A percentile compares a stretch with the other conserved stretches of the same genome.
Conservation (phyloP, 1,140 invertebrate genomes). For the Monochamus saltuarius region DNA sequence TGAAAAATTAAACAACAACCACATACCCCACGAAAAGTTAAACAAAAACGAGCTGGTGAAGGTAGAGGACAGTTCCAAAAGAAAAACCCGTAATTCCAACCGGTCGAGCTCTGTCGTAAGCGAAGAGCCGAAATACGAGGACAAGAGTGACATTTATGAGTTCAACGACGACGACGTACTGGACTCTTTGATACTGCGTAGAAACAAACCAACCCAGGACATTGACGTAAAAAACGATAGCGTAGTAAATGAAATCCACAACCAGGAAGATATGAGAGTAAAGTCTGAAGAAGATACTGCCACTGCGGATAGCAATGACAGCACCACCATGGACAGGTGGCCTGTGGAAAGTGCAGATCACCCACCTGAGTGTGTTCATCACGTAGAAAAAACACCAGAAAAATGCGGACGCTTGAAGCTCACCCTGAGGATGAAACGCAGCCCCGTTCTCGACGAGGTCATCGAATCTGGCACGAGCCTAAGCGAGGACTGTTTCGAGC, state of each 20-base stretch:
- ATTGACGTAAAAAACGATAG: slow-evolving; percentile 20
- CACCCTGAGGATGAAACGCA: slow-evolving; percentile 81
- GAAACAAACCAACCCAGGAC: slow-evolving; percentile 24
- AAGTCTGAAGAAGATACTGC: slow-evolving; percentile 27
- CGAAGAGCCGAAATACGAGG: slow-evolving; percentile 21
- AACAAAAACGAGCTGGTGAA: background rate
- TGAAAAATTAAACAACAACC: background rate
- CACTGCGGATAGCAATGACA: slow-evolving; percentile 15
- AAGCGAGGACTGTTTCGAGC: slow-evolving; percentile 64
- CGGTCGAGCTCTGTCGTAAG: background rate
- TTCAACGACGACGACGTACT: slow-evolving; percentile 52
- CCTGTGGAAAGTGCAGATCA: background rate
- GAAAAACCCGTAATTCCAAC: slow-evolving; percentile 11
- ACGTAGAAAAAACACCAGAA: slow-evolving; percentile 42
- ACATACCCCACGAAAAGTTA: background rate
- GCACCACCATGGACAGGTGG: slow-evolving; percentile 6
- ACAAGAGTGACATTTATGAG: slow-evolving; percentile 52
- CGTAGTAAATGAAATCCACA: slow-evolving; percentile 8
- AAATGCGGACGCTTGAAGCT: slow-evolving; percentile 68
- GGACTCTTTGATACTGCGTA: slow-evolving; percentile 31
- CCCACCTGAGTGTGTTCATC: slow-evolving; percentile 33
- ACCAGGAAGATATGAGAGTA: slow-evolving; percentile 14
- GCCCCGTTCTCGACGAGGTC: slow-evolving; percentile 80
- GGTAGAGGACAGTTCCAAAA: background rate
- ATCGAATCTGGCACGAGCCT: slow-evolving; percentile 77